Base-by-base conservation (phyloP, 2,797 vertebrate species). In the Malurus leucopterus region DNA sequence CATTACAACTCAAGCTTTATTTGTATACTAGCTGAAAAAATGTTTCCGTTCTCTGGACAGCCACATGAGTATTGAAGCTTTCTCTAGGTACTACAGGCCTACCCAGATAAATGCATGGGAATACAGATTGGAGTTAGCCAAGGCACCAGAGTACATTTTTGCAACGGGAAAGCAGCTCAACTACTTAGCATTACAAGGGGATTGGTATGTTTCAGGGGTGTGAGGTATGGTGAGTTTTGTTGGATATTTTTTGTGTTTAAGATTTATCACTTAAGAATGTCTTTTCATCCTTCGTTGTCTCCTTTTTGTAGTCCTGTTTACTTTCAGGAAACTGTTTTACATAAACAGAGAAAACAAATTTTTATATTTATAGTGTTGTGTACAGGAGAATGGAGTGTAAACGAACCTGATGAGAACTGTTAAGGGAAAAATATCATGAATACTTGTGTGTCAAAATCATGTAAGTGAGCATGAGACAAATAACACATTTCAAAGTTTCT, bases 61-160 rank as follows among this genome's bases (percentile, higher is more conserved):
- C n/a, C 27, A 4, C 0, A 0, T 50, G 57, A 58, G 27, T 24
- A 6, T 11, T 58, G 44, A 26, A 38, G 36, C 30, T 80, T 62
- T 73, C n/a, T 19, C 24, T 44, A 11, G 19, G 11, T 49, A 6
- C 32, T 59, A 6, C 65, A 54, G 71, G 8, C 58, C 41, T 73
- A 20, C 29, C 8, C 30, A 30, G 9, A 44, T 84, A 80, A 41
- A 34, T 18, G 26, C 23, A 6, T 27, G 46, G 44, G 54, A 73
- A 20, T 46, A 54, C 50, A 47, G 53, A 18, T 6, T 65, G 34
- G 22, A 67, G 40, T 49, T 51, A 46, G 47, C 41, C 69, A 51
- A 24, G 71, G 73, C 30, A 57, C 34, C 17, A 15, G 32, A 20
- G 21, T 49, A 30, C 22, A 11, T 34, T 14, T 15, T 30, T 54